phyloP scores from a whole-genome alignment of 2,797 vertebrate species.

The Vespertilio murinus region DNA sequence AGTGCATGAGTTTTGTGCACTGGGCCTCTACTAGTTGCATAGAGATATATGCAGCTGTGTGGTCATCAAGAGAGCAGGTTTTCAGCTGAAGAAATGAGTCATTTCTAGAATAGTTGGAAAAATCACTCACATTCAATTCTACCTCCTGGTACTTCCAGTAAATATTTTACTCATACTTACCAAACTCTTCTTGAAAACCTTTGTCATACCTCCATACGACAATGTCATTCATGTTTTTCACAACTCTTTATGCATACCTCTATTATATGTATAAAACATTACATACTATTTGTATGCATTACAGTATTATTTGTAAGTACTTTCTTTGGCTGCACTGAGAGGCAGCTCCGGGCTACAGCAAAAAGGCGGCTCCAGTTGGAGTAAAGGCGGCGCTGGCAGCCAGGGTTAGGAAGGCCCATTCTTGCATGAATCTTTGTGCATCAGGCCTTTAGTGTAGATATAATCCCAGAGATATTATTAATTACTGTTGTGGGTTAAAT shows the following conservation, averaged over 20 bases:
- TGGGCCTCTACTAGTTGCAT: background rate
- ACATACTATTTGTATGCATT: background rate
- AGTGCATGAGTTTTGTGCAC: no score
- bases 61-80: background rate
- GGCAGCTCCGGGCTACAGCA: no score
- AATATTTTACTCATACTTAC: conserved; percentile 2
- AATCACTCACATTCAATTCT: background rate
- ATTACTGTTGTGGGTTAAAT: background rate
- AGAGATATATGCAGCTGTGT: background rate
- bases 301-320: background rate
- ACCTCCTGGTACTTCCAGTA: background rate
- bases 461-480: background rate
- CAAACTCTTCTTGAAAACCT: background rate
- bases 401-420: no score
- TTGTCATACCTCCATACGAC: background rate
- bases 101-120: background rate
- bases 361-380: no score
- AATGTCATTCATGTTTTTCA: background rate
- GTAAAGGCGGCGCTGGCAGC: no score
- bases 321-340: background rate
- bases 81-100: background rate
- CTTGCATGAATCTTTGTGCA: no score
- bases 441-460: background rate
- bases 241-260: background rate
- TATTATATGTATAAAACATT: background rate